Percentiles rank a stretch among this genome's conserved stretches.
These are phyloP conservation scores for Abrostola tripartita DNA, from an alignment of 2,888 invertebrate species.

Conservation along the genomic window DNA sequence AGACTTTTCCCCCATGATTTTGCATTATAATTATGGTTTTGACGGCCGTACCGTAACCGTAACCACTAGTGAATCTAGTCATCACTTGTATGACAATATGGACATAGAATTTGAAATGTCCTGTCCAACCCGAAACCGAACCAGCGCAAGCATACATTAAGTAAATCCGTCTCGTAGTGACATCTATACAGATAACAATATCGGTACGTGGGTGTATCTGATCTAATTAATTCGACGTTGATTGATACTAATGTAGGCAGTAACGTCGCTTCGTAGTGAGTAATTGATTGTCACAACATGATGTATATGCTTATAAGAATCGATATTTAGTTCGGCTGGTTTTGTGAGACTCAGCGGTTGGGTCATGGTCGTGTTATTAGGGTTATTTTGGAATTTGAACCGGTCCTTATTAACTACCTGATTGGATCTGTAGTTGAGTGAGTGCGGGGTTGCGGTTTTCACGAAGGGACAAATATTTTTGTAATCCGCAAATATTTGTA, in stretches of 20 bases:
- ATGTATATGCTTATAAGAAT: conserved; percentile 69
- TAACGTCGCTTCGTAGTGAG: conserved; percentile 74
- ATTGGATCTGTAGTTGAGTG: too few species aligned
- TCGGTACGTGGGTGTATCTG: conserved; percentile 80
- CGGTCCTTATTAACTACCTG: not conserved
- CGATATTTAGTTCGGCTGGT: conserved; percentile 52
- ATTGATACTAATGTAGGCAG: conserved; percentile 85
- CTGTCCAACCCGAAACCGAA: conserved; percentile 1
- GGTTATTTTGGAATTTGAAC: conserved; percentile 11
- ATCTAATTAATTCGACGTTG: conserved; percentile 87
- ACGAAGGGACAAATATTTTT: too few species aligned
- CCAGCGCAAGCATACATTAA: conserved; percentile 16
- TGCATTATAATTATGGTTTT: too few species aligned
- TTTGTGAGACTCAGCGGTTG: conserved; percentile 23
- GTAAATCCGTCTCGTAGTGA: conserved; percentile 47
- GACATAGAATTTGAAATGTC: not conserved
- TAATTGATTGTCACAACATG: conserved; percentile 86
- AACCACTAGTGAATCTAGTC: too few species aligned
- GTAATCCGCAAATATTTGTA: too few species aligned
- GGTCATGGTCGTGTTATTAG: conserved; percentile 12
- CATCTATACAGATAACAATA: conserved; percentile 53
- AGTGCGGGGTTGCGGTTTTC: too few species aligned
- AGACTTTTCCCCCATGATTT: too few species aligned
- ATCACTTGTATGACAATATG: not conserved
- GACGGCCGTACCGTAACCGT: too few species aligned